Conservation (phyloP, 2,113 vertebrate genomes). For the Urocynchramus pylzowi region DNA sequence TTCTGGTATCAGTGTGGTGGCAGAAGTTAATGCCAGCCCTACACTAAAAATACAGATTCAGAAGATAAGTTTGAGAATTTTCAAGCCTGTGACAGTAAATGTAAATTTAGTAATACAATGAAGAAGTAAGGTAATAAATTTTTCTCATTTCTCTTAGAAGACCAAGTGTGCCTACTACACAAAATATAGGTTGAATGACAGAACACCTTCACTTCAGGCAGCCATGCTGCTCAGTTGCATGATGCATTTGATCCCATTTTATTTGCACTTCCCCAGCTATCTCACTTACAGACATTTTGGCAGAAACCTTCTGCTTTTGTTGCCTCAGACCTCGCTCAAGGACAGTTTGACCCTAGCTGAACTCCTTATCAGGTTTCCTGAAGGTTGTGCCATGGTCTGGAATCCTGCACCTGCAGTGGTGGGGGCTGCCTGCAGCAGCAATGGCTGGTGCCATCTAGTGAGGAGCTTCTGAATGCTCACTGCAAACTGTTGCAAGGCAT, state of each 20-base stretch:
- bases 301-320: background rate
- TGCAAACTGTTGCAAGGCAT: background rate
- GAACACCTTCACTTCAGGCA: background rate
- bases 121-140: background rate
- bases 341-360: background rate
- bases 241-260: background rate
- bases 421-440: background rate
- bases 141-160: background rate
- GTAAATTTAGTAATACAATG: background rate
- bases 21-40: background rate
- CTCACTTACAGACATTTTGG: background rate
- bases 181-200: background rate
- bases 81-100: background rate
- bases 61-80: background rate
- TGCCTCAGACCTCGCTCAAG: background rate
- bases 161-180: background rate
- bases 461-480: background rate
- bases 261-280: background rate
- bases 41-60: background rate
- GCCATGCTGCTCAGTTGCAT: background rate
- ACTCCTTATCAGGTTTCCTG: background rate
- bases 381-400: background rate
- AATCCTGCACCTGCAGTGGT: background rate
- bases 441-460: constrained; percentile 54
- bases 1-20: background rate